Evolutionary conservation across 1,140 invertebrate genomes (phyloP), one percentile per base, ranked within the genome.

Genomic region (Popillia japonica): DNA sequence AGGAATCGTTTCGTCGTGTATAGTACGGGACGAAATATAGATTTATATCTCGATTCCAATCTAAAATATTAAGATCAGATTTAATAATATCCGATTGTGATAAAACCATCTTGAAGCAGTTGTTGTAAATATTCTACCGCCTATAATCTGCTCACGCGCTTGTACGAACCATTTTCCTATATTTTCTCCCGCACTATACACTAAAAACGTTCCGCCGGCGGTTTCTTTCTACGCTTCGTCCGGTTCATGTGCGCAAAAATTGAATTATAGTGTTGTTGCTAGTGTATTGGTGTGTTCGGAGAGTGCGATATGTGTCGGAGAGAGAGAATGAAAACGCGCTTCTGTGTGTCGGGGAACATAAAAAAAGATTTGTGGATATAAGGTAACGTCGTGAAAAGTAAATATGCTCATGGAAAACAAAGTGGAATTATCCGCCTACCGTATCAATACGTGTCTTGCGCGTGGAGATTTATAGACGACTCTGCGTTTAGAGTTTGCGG

Each of bases 341-440:
- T 55, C 14, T 55, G 7, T 55, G 6, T 7, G 48, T 55, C 48
- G 48, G 48, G 48, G 48, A 55, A 68, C 61, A 68, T 68, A 68
- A 68, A 68, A 68, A 68, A 68, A 68, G 61, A 68, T 68, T 68
- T 68, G 61, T 68, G 61, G 61, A 68, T 68, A 34, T 34, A 34
- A 68, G 61, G 61, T 68, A 68, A 7, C 20, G 61, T 14, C 61
- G 61, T 68, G 61, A 68, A 68, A 68, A 68, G 61, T 68, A 68
- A 68, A 68, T 68, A 68, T 68, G 61, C 61, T 68, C 61, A 68
- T 68, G 61, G 61, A 68, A 68, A 68, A 68, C 61, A 68, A 68
- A 68, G 61, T 68, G 61, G 61, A 68, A 68, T 68, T 68, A 68
- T 68, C 61, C 61, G 61, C 61, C 61, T 22, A 68, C 61, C 22